Evolutionary conservation across 2,113 vertebrate species (phyloP).

Genomic region (Limanda limanda): DNA sequence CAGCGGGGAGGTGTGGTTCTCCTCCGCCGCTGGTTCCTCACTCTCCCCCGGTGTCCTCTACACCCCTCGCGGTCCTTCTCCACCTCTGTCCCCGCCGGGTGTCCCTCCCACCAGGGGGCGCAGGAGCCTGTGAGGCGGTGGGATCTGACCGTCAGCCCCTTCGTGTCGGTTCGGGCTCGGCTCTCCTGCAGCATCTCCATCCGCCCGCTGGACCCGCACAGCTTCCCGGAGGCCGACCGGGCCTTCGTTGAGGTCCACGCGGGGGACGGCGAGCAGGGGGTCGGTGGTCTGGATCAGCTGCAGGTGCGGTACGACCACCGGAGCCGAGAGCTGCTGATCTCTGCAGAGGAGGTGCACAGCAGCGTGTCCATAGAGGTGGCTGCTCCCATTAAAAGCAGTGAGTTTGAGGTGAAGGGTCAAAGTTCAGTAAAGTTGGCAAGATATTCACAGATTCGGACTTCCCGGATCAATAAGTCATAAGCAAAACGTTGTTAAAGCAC

Average conservation of each 20-base stretch:
- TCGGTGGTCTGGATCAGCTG: constrained; percentile 66
- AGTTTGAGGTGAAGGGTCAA: constrained; percentile 53
- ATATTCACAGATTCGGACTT: too few relatives aligned
- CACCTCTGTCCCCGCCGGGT: constrained; percentile 18
- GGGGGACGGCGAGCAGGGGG: constrained; percentile 35
- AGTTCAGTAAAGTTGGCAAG: too few relatives aligned
- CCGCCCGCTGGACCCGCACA: constrained; percentile 84
- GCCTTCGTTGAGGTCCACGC: constrained; percentile 82
- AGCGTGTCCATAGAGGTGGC: constrained; percentile 83
- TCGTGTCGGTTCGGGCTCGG: constrained; percentile 81
- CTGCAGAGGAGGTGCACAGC: constrained; percentile 71
- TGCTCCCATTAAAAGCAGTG: constrained; percentile 89
- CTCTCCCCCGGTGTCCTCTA: constrained; percentile 6
- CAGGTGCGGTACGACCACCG: constrained; percentile 84
- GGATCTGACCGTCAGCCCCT: constrained; percentile 85
- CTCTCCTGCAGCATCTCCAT: constrained; percentile 87
- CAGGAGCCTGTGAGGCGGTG: constrained; percentile 77
- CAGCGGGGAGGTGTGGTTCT: constrained; percentile 33
- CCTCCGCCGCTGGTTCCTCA: constrained; percentile 32
- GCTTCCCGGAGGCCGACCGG: constrained; percentile 82
- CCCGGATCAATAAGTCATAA: too few relatives aligned
- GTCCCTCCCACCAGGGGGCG: not conserved
- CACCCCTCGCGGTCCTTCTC: constrained; percentile 37
- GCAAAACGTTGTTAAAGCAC: too few relatives aligned
- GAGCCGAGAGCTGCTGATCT: constrained; percentile 81